Percentiles rank a stretch among this genome's conserved stretches.
Conservation (phyloP, 2,113 vertebrate species). For the Xiphias gladius region DNA sequence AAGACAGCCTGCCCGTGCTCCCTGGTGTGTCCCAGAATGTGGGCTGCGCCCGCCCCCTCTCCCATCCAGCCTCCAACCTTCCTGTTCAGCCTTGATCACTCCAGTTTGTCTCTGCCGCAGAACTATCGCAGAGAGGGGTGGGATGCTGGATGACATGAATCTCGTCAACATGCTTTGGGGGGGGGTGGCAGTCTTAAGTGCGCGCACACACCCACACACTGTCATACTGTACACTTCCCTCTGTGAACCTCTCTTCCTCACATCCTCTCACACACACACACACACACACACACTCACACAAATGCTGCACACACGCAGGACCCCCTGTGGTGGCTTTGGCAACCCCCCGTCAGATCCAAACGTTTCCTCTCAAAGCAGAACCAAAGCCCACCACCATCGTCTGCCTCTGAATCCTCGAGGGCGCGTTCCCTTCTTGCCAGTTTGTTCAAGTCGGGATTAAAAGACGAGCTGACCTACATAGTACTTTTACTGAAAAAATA, state of each 20-base stretch:
- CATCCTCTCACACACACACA: slow-evolving; percentile 42
- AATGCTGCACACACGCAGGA: slow-evolving; percentile 44
- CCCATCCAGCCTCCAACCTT: slow-evolving; percentile 50
- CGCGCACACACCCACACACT: slow-evolving; percentile 37
- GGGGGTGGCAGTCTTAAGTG: slow-evolving; percentile 53
- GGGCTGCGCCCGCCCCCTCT: slow-evolving; percentile 50
- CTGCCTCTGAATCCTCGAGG: slow-evolving; percentile 74
- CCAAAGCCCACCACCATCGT: slow-evolving; percentile 75
- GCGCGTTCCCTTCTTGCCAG: slow-evolving; percentile 77
- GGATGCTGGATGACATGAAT: slow-evolving; percentile 75
- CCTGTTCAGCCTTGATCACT: slow-evolving; percentile 70
- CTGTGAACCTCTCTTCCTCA: slow-evolving; percentile 47
- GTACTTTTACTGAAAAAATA: slow-evolving; percentile 62
- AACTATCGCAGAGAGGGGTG: slow-evolving; percentile 46
- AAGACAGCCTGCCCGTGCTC: slow-evolving; percentile 59
- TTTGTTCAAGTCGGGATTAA: slow-evolving; percentile 78
- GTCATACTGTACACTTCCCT: slow-evolving; percentile 56
- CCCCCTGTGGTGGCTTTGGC: slow-evolving; percentile 78
- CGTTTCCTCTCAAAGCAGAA: slow-evolving; percentile 79
- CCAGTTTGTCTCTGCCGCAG: slow-evolving; percentile 65
- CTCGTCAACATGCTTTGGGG: slow-evolving; percentile 66
- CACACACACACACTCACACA: slow-evolving; percentile 26
- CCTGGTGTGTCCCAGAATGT: slow-evolving; percentile 60
- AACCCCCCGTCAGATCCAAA: slow-evolving; percentile 80
- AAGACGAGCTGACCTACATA: slow-evolving; percentile 83